These are phyloP conservation scores for Mechanitis messenoides DNA, from an alignment of 2,888 invertebrate genomes.

Conservation along the genomic window DNA sequence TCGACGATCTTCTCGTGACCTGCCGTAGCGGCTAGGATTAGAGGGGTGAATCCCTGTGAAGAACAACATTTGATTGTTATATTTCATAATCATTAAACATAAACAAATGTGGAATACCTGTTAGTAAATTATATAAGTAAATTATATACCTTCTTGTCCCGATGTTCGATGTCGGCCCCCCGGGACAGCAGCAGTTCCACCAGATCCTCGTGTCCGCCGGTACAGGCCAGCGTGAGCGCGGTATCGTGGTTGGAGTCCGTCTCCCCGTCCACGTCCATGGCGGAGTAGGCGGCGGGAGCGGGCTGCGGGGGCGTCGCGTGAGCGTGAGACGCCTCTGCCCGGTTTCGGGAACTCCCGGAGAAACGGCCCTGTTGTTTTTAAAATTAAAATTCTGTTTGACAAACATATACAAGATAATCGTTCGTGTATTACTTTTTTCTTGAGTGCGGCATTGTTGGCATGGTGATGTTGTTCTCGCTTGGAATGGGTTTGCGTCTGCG, in stretches of 20 bases:
- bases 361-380: constrained; percentile 44
- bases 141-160: constrained; percentile 88
- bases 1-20: constrained; percentile 90
- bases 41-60: constrained; percentile 90
- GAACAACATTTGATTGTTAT: neutral
- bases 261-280: constrained; percentile 97
- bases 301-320: constrained; percentile 59
- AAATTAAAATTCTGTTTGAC: neutral
- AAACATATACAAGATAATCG: neutral
- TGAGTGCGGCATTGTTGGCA: constrained; percentile 47
- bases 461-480: constrained; percentile 63
- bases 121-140: too few relatives aligned
- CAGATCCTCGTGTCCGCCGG: constrained; percentile 97
- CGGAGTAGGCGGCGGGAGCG: constrained; percentile 78
- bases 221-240: constrained; percentile 96
- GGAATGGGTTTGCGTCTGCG: constrained; percentile 43
- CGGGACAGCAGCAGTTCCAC: constrained; percentile 93
- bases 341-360: constrained; percentile 42
- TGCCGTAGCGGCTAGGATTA: constrained; percentile 97
- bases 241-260: constrained; percentile 99
- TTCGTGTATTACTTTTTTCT: constrained; percentile 57
- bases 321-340: constrained; percentile 37
- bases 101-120: too few relatives aligned
- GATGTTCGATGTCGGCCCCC: constrained; percentile 97
- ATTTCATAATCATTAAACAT: neutral